Conservation (phyloP, 2,888 invertebrate species). For the Scelioninae gen. 2 region DNA sequence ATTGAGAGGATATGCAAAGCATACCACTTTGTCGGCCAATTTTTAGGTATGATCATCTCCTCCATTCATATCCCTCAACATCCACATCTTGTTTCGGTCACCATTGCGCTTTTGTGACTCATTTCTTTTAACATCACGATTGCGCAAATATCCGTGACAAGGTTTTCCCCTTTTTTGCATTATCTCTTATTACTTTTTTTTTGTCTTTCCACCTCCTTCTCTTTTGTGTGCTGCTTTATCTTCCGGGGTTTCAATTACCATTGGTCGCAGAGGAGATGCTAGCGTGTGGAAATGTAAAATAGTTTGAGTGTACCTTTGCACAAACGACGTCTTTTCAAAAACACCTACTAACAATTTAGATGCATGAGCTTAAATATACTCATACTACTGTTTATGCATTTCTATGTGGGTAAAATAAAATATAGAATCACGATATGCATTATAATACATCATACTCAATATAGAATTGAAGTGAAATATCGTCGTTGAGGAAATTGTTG, state of each 20-base stretch:
- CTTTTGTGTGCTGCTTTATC: neutral
- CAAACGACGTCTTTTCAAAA: neutral
- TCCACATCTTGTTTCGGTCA: conserved; percentile 46
- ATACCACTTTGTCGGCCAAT: conserved; percentile 55
- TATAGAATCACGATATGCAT: no score
- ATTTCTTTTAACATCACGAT: conserved; percentile 30
- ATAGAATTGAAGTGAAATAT: no score
- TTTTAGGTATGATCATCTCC: conserved; percentile 48
- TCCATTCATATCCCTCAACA: conserved; percentile 32
- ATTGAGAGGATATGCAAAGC: conserved; percentile 43
- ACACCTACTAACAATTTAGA: neutral
- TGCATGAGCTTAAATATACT: no score
- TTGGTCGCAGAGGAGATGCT: conserved; percentile 3
- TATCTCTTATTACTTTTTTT: conserved; percentile 2
- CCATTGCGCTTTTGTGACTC: conserved; percentile 37
- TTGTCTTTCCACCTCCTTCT: neutral
- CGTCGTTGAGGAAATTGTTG: no score
- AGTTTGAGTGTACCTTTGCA: neutral
- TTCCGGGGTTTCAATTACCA: conserved; percentile 1
- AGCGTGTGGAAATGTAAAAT: conserved; percentile 36
- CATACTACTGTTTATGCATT: no score
- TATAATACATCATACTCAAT: no score
- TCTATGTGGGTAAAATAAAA: no score
- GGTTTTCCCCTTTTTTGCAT: conserved; percentile 3
- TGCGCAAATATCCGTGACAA: conserved; percentile 28